Evolutionary conservation across 2,888 invertebrate genomes (phyloP).

Genomic region (Asteroscopus sphinx): DNA sequence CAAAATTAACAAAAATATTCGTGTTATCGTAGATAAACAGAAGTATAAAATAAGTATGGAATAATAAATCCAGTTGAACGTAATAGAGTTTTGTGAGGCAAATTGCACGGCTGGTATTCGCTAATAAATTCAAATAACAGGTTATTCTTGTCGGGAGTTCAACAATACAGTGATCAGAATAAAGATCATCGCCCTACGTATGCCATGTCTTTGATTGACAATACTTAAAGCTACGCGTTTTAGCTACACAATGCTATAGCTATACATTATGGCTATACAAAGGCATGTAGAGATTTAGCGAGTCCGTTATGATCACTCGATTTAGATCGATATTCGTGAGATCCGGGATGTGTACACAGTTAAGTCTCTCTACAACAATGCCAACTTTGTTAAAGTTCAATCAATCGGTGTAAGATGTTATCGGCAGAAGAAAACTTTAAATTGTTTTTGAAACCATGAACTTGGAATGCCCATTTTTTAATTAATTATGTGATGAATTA

Average conservation of each 20-base stretch:
- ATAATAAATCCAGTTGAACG: conserved; percentile 45
- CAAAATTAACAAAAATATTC: too few species aligned
- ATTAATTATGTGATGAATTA: too few species aligned
- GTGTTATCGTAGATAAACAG: conserved; percentile 44
- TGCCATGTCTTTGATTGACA: conserved; percentile 67
- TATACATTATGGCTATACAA: conserved; percentile 53
- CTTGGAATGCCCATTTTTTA: conserved; percentile 15
- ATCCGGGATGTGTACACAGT: conserved; percentile 67
- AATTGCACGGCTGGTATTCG: conserved; percentile 49
- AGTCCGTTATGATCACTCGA: conserved; percentile 76
- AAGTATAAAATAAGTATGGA: conserved; percentile 26
- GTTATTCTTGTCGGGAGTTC: conserved; percentile 62
- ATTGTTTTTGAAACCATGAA: conserved; percentile 36
- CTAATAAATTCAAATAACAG: conserved; percentile 60
- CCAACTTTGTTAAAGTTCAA: conserved; percentile 68
- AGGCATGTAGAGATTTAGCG: conserved; percentile 54
- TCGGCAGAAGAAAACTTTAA: conserved; percentile 68
- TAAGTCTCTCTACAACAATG: conserved; percentile 62
- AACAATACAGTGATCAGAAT: conserved; percentile 65
- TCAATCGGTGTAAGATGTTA: conserved; percentile 62
- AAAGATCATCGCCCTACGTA: conserved; percentile 67
- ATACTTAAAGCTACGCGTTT: conserved; percentile 60
- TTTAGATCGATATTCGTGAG: conserved; percentile 75
- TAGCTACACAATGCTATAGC: conserved; percentile 49
- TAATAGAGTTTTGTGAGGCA: conserved; percentile 43